Conservation (phyloP, 2,113 vertebrate genomes). For the Tychaedon coryphoeus region DNA sequence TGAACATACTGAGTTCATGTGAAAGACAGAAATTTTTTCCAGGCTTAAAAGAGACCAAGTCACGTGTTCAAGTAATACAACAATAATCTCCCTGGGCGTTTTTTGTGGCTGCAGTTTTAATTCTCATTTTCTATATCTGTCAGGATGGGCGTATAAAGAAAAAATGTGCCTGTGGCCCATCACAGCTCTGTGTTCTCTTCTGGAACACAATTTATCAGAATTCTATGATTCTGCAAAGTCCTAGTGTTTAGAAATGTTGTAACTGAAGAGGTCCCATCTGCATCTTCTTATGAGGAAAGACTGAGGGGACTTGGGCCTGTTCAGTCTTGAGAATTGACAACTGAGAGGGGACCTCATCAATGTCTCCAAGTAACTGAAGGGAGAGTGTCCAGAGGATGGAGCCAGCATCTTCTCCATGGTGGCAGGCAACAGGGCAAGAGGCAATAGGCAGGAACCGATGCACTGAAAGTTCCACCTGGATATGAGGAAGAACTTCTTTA, state of each 20-base stretch:
- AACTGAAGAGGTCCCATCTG: background rate
- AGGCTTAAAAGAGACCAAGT: background rate
- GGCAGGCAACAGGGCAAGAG: background rate
- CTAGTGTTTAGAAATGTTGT: background rate
- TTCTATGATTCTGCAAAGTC: background rate
- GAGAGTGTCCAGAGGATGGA: background rate
- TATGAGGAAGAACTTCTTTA: background rate
- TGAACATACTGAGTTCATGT: background rate
- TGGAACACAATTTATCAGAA: background rate
- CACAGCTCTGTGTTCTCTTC: background rate
- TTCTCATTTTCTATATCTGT: background rate
- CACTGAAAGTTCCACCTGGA: background rate
- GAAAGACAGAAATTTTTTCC: background rate
- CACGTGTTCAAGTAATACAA: background rate
- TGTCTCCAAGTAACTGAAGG: background rate
- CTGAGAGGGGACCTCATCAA: background rate
- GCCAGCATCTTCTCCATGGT: background rate
- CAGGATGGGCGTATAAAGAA: background rate
- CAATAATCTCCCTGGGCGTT: background rate
- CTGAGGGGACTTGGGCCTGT: background rate
- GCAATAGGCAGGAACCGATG: background rate
- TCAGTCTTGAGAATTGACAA: fast-evolving
- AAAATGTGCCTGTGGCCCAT: background rate
- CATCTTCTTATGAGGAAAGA: background rate
- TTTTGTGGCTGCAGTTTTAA: background rate